Percentiles rank a stretch among this genome's conserved stretches.
These are phyloP conservation scores for Heliangelus exortis DNA, from an alignment of 2,797 vertebrate genomes.

Conservation along the genomic window DNA sequence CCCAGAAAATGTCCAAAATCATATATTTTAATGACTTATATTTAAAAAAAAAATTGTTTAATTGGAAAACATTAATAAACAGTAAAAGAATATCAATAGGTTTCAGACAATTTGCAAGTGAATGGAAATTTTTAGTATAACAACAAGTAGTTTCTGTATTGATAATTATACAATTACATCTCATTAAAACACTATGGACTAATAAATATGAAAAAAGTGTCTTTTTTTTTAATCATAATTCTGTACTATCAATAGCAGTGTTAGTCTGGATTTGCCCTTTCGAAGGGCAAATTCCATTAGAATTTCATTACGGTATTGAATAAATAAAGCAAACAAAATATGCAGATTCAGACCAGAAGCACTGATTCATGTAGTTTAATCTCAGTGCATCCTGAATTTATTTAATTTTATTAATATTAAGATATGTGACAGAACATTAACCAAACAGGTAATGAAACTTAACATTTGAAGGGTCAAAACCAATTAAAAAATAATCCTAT, in stretches of 20 bases:
- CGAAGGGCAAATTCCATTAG: conserved; percentile 27
- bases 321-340: conserved; percentile 31
- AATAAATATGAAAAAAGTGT: background rate
- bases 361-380: background rate
- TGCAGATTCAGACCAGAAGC: background rate
- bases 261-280: background rate
- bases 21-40: background rate
- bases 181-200: conserved; percentile 24
- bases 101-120: conserved; percentile 6
- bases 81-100: background rate
- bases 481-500: background rate
- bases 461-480: background rate
- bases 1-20: background rate
- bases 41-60: background rate
- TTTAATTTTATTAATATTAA: background rate
- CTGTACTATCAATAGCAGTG: background rate
- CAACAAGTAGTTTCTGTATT: background rate
- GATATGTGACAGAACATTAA: background rate
- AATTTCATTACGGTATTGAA: conserved; percentile 3
- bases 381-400: background rate
- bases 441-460: background rate
- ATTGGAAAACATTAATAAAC: conserved; percentile 1
- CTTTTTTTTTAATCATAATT: background rate
- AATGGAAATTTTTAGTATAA: background rate
- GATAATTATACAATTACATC: conserved; percentile 11